phyloP scores from a whole-genome alignment of 2,888 invertebrate species.

The Myathropa florea region DNA sequence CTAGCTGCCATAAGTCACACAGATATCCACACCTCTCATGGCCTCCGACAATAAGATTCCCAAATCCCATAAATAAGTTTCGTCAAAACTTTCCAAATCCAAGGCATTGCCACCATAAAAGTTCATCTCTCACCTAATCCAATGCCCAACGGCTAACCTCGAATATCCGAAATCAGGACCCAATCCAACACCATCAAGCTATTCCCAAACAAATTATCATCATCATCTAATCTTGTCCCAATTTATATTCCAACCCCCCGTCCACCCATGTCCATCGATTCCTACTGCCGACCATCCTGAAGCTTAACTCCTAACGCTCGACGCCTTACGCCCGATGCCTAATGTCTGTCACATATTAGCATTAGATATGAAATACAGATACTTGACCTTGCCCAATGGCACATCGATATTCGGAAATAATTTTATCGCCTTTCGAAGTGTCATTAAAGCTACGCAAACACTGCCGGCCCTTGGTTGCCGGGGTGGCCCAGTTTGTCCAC shows the following conservation, averaged over 20 bases:
- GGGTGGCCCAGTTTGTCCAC: background rate
- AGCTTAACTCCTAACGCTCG: background rate
- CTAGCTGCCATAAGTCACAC: background rate
- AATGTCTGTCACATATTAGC: conserved; percentile 24
- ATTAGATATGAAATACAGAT: conserved; percentile 62
- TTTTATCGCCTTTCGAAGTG: conserved; percentile 50
- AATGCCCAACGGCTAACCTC: background rate
- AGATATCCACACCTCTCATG: background rate
- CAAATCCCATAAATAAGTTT: conserved; percentile 1
- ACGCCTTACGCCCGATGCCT: background rate
- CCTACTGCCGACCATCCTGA: background rate
- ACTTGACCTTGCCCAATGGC: conserved; percentile 51
- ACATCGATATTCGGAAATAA: conserved; percentile 46
- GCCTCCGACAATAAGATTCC: background rate
- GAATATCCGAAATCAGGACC: conserved; percentile 9
- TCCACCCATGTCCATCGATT: background rate
- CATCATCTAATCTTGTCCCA: conserved; percentile 40
- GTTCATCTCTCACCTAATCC: conserved; percentile 2
- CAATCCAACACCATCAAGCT: conserved; percentile 16
- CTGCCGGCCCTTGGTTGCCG: background rate
- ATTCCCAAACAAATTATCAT: conserved; percentile 34
- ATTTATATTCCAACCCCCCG: conserved; percentile 42
- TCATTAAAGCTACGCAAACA: conserved; percentile 45
- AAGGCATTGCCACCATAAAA: background rate
- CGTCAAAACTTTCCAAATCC: conserved; percentile 1